These are phyloP conservation scores for Rhabdomys pumilio DNA, from an alignment of 2,797 vertebrate species.

Conservation along the genomic window DNA sequence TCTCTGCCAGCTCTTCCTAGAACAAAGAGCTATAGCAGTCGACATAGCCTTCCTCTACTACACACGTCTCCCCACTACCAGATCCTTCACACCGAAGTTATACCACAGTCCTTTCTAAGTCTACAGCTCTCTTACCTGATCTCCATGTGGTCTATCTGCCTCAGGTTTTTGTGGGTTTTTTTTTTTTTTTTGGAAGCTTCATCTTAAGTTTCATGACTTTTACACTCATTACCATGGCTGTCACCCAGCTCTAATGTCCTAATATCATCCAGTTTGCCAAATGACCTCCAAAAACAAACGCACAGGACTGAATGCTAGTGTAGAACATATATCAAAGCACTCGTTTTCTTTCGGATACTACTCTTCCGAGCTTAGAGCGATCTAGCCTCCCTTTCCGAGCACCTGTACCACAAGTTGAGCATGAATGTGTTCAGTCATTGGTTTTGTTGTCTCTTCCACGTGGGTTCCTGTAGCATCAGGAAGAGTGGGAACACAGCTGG, in stretches of 20 bases:
- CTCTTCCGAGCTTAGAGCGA: not conserved
- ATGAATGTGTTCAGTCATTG: not conserved
- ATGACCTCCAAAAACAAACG: not conserved
- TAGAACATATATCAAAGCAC: not conserved
- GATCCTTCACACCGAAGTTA: not conserved
- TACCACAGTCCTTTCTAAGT: conserved; percentile 37
- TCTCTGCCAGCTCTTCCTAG: not conserved
- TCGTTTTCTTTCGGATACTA: not conserved
- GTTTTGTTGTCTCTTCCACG: not conserved
- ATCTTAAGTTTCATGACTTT: conserved; percentile 10
- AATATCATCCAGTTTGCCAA: conserved; percentile 27
- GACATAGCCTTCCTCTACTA: not conserved
- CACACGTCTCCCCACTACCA: conserved; percentile 20
- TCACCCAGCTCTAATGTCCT: not conserved
- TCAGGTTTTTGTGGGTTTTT: not conserved
- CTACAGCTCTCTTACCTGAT: conserved; percentile 53
- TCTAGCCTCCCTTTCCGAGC: not conserved
- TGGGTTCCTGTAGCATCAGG: not conserved
- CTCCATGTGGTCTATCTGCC: not conserved
- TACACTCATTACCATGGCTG: not conserved
- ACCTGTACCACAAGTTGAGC: not conserved
- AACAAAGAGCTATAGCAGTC: not conserved
- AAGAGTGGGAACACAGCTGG: not conserved
- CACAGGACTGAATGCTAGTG: not conserved
- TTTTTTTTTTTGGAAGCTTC: conserved; percentile 4